Conservation (phyloP, 1,140 invertebrate genomes). For the Zaprionus ornatus region DNA sequence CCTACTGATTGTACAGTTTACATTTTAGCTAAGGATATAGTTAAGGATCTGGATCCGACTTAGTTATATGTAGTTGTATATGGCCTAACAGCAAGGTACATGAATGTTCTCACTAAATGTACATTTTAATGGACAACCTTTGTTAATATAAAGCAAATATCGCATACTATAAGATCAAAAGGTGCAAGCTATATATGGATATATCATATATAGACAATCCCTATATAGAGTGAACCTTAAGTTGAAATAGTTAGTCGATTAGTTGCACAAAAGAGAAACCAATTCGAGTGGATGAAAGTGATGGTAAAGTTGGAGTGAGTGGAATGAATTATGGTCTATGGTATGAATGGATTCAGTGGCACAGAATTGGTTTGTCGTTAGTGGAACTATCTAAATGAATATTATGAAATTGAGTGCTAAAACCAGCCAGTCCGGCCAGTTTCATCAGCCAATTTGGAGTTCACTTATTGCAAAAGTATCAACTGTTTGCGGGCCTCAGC, state of each 20-base stretch:
- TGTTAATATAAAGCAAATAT: constrained; percentile 43
- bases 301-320: neutral
- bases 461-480: constrained; percentile 45
- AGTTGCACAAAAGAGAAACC: constrained; percentile 41
- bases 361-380: constrained; percentile 24
- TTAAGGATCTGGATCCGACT: neutral
- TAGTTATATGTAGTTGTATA: constrained; percentile 21
- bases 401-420: constrained; percentile 30
- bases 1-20: constrained; percentile 20
- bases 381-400: constrained; percentile 32
- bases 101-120: constrained; percentile 56
- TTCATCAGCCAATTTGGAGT: constrained; percentile 30
- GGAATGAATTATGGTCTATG: neutral
- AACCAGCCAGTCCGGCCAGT: constrained; percentile 11
- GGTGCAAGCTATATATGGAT: neutral
- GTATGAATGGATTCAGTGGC: neutral
- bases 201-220: neutral
- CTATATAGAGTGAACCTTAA: constrained; percentile 38
- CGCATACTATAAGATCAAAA: constrained; percentile 25
- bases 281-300: constrained; percentile 30
- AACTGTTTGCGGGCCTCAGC: constrained; percentile 30
- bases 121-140: constrained; percentile 54
- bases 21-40: constrained; percentile 29
- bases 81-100: constrained; percentile 62
- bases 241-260: constrained; percentile 17